Evolutionary conservation across 2,888 invertebrate species (phyloP).

Genomic region (Melangyna quadrimaculata): DNA sequence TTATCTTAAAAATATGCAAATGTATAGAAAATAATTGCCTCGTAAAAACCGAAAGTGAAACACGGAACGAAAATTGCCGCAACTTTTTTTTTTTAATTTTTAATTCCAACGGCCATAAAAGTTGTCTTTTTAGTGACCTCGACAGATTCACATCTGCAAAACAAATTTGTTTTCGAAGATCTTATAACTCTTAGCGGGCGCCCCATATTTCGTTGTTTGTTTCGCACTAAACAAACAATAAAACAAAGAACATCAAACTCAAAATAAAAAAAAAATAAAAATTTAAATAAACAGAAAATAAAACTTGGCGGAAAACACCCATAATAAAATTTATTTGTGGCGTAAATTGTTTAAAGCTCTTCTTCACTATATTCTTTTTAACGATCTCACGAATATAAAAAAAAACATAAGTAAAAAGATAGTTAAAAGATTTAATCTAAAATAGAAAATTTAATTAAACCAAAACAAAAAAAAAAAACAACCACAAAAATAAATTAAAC

Average conservation of each 20-base stretch:
- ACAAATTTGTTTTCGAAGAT: conserved; percentile 31
- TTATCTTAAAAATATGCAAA: conserved; percentile 33
- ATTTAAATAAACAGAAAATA: conserved; percentile 63
- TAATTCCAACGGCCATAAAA: conserved; percentile 37
- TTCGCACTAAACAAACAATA: conserved; percentile 52
- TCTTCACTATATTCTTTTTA: conserved; percentile 42
- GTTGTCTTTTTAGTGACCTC: conserved; percentile 31
- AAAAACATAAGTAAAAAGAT: not conserved
- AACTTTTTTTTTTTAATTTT: not conserved
- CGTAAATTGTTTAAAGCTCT: conserved; percentile 54
- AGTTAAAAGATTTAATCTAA: conserved; percentile 13
- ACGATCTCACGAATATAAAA: conserved; percentile 24
- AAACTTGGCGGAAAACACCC: conserved; percentile 61
- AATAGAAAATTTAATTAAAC: conserved; percentile 40
- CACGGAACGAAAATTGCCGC: conserved; percentile 49
- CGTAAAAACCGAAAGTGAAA: conserved; percentile 62
- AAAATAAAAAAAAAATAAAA: conserved; percentile 8
- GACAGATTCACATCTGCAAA: conserved; percentile 31
- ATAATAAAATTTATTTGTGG: conserved; percentile 59
- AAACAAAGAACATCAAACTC: not conserved
- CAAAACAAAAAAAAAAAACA: conserved; percentile 12
- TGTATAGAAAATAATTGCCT: conserved; percentile 36
- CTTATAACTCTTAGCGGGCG: not conserved
- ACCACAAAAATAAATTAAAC: conserved; percentile 15
- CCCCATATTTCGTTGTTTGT: conserved; percentile 4